Percentiles rank a stretch among this genome's conserved stretches.
phyloP scores from a whole-genome alignment of 2,797 vertebrate species.

The Sebastes variabilis region DNA sequence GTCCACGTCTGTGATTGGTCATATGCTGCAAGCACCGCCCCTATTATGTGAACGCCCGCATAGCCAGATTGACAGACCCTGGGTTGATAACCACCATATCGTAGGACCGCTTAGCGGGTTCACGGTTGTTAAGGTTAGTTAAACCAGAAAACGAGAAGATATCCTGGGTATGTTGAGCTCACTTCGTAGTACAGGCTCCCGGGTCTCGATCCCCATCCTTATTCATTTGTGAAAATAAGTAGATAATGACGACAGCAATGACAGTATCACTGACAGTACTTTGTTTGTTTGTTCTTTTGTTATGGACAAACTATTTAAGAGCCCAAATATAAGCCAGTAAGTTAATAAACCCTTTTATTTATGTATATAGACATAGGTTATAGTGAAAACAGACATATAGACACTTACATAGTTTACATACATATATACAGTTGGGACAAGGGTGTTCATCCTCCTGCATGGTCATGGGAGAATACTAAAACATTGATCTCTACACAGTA shows the following conservation, averaged over 20 bases:
- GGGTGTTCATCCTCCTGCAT: conserved; percentile 82
- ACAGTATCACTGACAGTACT: too few relatives aligned
- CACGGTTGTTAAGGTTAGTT: too few relatives aligned
- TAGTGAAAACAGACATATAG: conserved; percentile 87
- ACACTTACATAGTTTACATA: conserved; percentile 83
- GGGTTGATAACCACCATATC: too few relatives aligned
- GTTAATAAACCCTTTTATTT: conserved; percentile 89
- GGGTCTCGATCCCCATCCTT: too few relatives aligned
- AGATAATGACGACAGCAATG: neutral
- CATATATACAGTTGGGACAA: conserved; percentile 84
- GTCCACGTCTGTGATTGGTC: too few relatives aligned
- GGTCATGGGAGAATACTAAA: conserved; percentile 63
- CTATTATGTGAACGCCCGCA: too few relatives aligned
- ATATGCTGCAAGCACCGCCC: too few relatives aligned
- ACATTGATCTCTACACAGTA: conserved; percentile 55
- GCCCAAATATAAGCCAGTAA: conserved; percentile 51
- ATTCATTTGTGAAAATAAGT: neutral
- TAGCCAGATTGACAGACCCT: too few relatives aligned
- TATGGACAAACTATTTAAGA: conserved; percentile 7
- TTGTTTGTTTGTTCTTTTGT: neutral
- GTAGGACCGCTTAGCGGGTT: too few relatives aligned
- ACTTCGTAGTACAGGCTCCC: too few relatives aligned
- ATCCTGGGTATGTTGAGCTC: too few relatives aligned
- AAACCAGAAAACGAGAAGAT: too few relatives aligned
- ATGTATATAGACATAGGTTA: conserved; percentile 86